Evolutionary conservation across 2,888 invertebrate genomes (phyloP), one percentile per base, ranked within the genome.

Genomic region (Epirrhoe alternata): DNA sequence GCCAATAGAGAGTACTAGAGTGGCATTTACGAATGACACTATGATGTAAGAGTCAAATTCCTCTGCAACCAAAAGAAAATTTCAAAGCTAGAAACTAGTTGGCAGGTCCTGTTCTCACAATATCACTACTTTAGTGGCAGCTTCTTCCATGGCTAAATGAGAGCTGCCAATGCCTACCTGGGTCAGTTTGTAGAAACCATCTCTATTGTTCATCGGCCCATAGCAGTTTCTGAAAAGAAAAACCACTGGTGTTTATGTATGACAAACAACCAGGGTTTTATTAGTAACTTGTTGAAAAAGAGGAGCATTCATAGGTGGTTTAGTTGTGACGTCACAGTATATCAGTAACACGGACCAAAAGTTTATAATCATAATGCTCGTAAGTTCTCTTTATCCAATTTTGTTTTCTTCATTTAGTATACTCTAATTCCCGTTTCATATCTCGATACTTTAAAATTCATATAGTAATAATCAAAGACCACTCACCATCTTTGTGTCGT

Each of bases 41-140:
- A 99, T 98, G 95, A 99, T 99, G 95, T 99, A 99, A 61, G 99
- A 98, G 95, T 99, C 99, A 94, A 95, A 99, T 87, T 98, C 97
- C 94, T 99, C 99, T 99, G 96, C 76, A 96, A 97, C 94, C 95
- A 94, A 94, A 93, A 95, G 92, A 90, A 87, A 91, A 86, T 74
- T 69, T 69, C 65, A 58, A 69, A 78, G 77, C 69, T 84, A 84
- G 77, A 79, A 79, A 77, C 64, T 62, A 65, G 57, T 70, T 53
- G 12, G 16, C 14, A 6, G 75, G 73, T 52, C 61, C 68, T 71
- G 60, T 75, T 51, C 17, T 71, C 64, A 68, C 70, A 76, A 75
- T 60, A 79, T 78, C 85, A 86, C 12, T 42, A 42, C 83, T 83
- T 57, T 77, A 82, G 64, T 67, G 77, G 77, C 85, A 70, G 85